phyloP scores from a whole-genome alignment of 2,888 invertebrate species.

The Abrostola triplasia region DNA sequence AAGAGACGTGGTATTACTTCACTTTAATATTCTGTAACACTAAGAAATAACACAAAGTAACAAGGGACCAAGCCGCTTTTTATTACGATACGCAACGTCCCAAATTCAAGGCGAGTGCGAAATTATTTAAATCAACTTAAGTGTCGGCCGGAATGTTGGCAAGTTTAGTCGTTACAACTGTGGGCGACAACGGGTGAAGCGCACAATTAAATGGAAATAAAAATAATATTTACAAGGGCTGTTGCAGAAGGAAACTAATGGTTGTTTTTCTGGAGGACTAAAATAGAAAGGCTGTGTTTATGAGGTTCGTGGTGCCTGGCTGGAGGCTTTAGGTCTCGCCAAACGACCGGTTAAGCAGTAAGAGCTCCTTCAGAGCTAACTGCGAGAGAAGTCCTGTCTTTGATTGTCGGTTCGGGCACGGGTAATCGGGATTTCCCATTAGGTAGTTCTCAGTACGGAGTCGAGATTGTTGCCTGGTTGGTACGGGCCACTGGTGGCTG shows the following conservation, averaged over 20 bases:
- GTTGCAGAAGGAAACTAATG: conserved; percentile 8
- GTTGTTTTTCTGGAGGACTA: conserved; percentile 21
- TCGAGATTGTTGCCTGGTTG: no score
- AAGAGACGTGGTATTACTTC: neutral
- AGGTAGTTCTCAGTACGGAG: no score
- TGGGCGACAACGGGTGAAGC: conserved; percentile 20
- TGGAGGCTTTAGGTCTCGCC: no score
- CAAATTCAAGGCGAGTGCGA: conserved; percentile 37
- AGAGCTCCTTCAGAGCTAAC: no score
- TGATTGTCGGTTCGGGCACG: no score
- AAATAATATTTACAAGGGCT: conserved; percentile 43
- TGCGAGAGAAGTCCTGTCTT: no score
- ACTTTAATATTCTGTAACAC: neutral
- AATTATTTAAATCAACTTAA: conserved; percentile 49
- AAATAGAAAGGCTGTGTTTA: conserved; percentile 8
- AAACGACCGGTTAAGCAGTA: no score
- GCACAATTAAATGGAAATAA: conserved; percentile 47
- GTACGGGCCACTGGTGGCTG: no score
- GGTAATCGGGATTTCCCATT: no score
- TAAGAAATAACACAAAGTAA: conserved; percentile 34
- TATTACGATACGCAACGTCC: conserved; percentile 24
- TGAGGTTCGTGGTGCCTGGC: no score
- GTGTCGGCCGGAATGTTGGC: conserved; percentile 31
- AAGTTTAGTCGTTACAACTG: conserved; percentile 44
- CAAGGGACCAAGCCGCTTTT: conserved; percentile 30